Evolutionary conservation across 2,888 invertebrate genomes (phyloP).

Genomic region (Zhengitettix transpicula): DNA sequence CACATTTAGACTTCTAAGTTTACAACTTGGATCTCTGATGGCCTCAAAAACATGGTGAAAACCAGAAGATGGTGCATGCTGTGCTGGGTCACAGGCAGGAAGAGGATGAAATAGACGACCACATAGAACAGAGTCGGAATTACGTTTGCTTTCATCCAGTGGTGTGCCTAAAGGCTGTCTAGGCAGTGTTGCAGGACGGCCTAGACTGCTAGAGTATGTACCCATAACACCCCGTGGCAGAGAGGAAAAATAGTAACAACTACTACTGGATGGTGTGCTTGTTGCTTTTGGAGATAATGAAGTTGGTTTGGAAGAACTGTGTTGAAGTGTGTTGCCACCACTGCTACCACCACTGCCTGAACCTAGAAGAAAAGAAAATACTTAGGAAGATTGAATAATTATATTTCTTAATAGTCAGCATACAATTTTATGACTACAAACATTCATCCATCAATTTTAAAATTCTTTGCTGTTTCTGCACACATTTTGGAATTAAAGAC

Average conservation of each 20-base stretch:
- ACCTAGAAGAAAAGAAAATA: conserved; percentile 6
- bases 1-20: conserved; percentile 34
- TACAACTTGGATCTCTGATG: conserved; percentile 30
- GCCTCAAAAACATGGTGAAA: conserved; percentile 30
- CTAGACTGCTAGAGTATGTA: conserved; percentile 27
- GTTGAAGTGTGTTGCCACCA: conserved; percentile 7
- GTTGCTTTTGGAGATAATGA: neutral
- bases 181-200: conserved; percentile 30
- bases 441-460: too few relatives aligned
- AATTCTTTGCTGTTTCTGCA: too few relatives aligned
- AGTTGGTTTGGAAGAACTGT: neutral
- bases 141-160: conserved; percentile 27
- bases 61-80: conserved; percentile 26
- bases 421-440: too few relatives aligned
- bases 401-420: too few relatives aligned
- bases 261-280: conserved; percentile 1
- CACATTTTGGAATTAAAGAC: too few relatives aligned
- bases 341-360: conserved; percentile 9
- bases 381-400: neutral
- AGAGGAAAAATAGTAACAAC: conserved; percentile 27
- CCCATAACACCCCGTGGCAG: conserved; percentile 30
- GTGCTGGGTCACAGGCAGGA: conserved; percentile 29
- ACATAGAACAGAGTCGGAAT: conserved; percentile 35
- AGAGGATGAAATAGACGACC: conserved; percentile 33
- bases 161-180: conserved; percentile 28